Evolutionary conservation across 1,140 invertebrate genomes (phyloP), one percentile per base, ranked within the genome.

Genomic region (Euura lappo): DNA sequence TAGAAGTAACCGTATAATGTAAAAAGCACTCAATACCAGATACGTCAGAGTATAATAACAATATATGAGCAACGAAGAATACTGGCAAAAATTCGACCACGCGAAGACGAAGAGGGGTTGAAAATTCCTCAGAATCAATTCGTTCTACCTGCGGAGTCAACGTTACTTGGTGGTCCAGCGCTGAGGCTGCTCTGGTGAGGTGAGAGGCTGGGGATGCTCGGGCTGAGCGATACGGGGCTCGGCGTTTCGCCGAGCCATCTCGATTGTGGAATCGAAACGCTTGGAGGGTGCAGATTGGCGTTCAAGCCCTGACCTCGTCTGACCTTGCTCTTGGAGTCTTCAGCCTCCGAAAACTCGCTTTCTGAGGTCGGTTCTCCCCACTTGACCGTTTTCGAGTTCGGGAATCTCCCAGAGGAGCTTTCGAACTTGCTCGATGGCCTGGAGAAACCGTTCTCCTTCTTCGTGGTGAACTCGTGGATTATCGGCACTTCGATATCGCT

Each of bases 321-420:
- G 65, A 45, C 6, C 75, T 73, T 42, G 69, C 75, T 80, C 10
- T 79, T 81, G 6, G 85, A 82, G 69, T 88, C 86, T 76, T 91
- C 90, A 6, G 87, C 83, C 77, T 91, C 89, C 3, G 90, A 91
- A 84, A 90, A 88, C 79, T 92, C 91, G 77, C 91, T 91, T 75
- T 92, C 91, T 1, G 91, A 91, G 11, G 89, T 90, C 7, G 90
- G 90, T 76, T 92, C 91, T 8, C 51, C 51, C 90, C 91, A 92
- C 78, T 91, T 92, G 10, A 91, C 90, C 28, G 85, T 88, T 74
- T 91, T 91, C 45, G 82, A 84, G 67, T 8, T 64, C 44, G 42
- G 71, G 72, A 72, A 72, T 0, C 75, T 71, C 44, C 77, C 71
- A n/a, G 72, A 51, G 3, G 70, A 68, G 86, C 86, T 47, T 84